phyloP scores from a whole-genome alignment of 2,888 invertebrate genomes.

The Hymenopus coronatus region DNA sequence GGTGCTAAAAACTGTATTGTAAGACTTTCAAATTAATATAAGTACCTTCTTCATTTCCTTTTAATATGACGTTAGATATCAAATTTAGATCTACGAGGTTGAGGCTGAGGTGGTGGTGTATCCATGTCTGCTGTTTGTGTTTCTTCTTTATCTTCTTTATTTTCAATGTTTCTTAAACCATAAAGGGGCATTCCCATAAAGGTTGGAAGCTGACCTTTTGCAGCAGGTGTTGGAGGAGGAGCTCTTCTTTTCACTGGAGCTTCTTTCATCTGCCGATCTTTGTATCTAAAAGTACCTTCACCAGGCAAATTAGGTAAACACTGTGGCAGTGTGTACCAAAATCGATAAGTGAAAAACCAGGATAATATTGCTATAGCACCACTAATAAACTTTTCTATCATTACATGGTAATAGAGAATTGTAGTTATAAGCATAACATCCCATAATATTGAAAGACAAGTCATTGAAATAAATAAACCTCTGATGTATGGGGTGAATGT shows the following conservation, averaged over 20 bases:
- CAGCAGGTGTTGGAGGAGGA: slow-evolving; percentile 15
- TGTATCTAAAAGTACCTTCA: slow-evolving; percentile 76
- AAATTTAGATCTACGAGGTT: background rate
- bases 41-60: background rate
- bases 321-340: slow-evolving; percentile 67
- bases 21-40: background rate
- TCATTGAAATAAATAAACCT: slow-evolving; percentile 71
- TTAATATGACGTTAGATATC: background rate
- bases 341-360: slow-evolving; percentile 87
- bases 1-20: background rate
- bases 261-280: slow-evolving; percentile 50
- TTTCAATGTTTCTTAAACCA: slow-evolving; percentile 43
- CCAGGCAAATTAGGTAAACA: slow-evolving; percentile 70
- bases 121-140: background rate
- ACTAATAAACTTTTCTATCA: slow-evolving; percentile 92
- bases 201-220: slow-evolving; percentile 55
- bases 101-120: background rate
- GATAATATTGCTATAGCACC: slow-evolving; percentile 81
- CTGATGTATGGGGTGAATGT: slow-evolving; percentile 80
- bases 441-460: slow-evolving; percentile 82
- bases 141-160: slow-evolving; percentile 31
- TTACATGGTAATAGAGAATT: slow-evolving; percentile 91
- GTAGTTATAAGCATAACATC: slow-evolving; percentile 93
- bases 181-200: slow-evolving; percentile 82
- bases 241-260: slow-evolving; percentile 39